Percentiles rank a stretch among this genome's conserved stretches.
These are phyloP conservation scores for Isurus oxyrinchus DNA, from an alignment of 2,113 vertebrate genomes.

Conservation along the genomic window DNA sequence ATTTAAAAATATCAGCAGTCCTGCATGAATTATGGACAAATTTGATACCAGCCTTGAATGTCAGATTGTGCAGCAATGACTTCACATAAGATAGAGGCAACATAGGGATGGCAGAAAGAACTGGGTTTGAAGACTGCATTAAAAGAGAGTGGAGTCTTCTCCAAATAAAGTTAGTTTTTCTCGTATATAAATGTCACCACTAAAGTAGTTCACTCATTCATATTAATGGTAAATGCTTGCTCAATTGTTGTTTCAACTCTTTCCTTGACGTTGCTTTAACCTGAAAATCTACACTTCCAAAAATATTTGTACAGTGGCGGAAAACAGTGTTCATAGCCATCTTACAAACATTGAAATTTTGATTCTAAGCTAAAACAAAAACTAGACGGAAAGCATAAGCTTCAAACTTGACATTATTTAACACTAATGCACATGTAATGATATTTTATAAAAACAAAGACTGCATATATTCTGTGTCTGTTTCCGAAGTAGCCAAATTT, in stretches of 20 bases:
- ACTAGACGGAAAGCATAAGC: not conserved
- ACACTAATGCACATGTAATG: not conserved
- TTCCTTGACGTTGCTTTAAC: not conserved
- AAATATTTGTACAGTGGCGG: not conserved
- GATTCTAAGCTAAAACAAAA: not conserved
- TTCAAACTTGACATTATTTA: not conserved
- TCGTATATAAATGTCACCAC: not conserved
- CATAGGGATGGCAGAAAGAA: not conserved
- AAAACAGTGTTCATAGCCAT: not conserved
- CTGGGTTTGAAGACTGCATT: not conserved
- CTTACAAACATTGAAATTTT: not conserved
- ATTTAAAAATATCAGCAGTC: not conserved
- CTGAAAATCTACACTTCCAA: not conserved
- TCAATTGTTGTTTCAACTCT: not conserved
- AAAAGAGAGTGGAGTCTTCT: not conserved
- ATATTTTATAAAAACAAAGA: not conserved
- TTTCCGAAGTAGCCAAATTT: not conserved
- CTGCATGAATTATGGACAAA: not conserved
- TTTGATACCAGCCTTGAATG: not conserved
- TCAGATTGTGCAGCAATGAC: not conserved
- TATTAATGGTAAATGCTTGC: not conserved
- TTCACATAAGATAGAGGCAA: not conserved
- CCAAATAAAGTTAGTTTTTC: slow-evolving; percentile 6
- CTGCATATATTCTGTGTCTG: not conserved
- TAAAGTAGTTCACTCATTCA: not conserved